Percentiles rank a stretch among this genome's conserved stretches.
These are phyloP conservation scores for Hylaea fasciaria DNA, from an alignment of 2,888 invertebrate genomes.

Conservation along the genomic window DNA sequence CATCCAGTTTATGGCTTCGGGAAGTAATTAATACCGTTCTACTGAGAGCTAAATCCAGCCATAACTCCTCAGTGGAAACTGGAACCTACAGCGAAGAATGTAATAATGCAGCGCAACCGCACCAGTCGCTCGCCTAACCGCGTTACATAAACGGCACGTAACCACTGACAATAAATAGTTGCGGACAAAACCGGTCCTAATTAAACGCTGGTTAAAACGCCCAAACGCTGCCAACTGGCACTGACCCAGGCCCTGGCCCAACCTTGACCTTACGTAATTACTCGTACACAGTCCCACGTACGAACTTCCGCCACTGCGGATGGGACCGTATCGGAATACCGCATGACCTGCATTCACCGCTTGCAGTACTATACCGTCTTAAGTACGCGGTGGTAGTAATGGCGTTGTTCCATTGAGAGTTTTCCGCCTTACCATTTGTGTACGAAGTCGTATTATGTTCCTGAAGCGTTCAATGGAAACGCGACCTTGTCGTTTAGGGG, in stretches of 20 bases:
- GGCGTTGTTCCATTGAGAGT: constrained; percentile 24
- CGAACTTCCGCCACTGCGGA: constrained; percentile 13
- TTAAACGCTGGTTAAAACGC: constrained; percentile 17
- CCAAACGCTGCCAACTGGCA: constrained; percentile 20
- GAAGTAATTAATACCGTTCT: not conserved
- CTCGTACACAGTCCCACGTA: constrained; percentile 19
- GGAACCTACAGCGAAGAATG: not conserved
- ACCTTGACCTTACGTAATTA: constrained; percentile 45
- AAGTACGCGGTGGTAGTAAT: not conserved
- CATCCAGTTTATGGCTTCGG: not conserved
- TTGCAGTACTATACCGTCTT: not conserved
- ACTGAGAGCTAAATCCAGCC: constrained; percentile 2
- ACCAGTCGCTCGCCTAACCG: constrained; percentile 17
- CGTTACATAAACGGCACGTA: constrained; percentile 22
- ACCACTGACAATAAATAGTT: not conserved
- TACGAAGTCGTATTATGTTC: constrained; percentile 6
- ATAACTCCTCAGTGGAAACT: not conserved
- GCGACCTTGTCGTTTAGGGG: constrained; percentile 24
- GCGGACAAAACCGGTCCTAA: constrained; percentile 13
- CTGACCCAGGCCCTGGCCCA: constrained; percentile 33
- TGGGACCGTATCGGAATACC: constrained; percentile 20
- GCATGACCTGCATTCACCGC: constrained; percentile 8
- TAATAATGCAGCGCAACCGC: constrained; percentile 12
- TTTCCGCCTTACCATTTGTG: constrained; percentile 8
- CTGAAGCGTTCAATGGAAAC: constrained; percentile 20